phyloP scores from a whole-genome alignment of 2,113 vertebrate species.

The Synodontis membranacea region DNA sequence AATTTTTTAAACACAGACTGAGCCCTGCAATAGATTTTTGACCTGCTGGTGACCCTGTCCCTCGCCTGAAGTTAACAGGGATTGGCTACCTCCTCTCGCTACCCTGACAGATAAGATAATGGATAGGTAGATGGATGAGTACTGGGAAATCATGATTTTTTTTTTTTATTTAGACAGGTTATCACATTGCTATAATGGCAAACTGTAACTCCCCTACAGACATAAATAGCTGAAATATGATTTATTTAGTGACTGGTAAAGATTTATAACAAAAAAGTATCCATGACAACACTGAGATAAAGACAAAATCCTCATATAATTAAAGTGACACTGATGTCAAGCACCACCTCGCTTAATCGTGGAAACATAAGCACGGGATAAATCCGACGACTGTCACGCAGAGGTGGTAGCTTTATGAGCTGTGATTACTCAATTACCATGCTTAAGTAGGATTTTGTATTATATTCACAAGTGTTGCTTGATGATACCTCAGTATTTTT shows the following conservation, averaged over 20 bases:
- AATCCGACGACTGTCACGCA: conserved; percentile 1
- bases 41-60: too few species aligned
- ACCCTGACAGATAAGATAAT: too few species aligned
- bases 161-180: neutral
- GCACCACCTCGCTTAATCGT: conserved; percentile 10
- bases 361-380: neutral
- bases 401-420: conserved; percentile 31
- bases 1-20: neutral
- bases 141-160: too few species aligned
- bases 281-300: conserved; percentile 5
- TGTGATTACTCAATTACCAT: conserved; percentile 32
- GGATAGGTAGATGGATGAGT: too few species aligned
- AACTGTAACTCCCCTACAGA: neutral
- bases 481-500: neutral
- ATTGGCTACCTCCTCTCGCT: too few species aligned
- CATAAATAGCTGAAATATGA: conserved; percentile 16
- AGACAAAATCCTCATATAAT: conserved; percentile 21
- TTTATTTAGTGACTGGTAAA: neutral
- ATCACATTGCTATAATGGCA: neutral
- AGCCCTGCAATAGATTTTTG: too few species aligned
- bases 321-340: conserved; percentile 23
- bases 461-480: neutral
- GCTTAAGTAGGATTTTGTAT: conserved; percentile 29
- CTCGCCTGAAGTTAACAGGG: too few species aligned
- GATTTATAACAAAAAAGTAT: conserved; percentile 4